These are phyloP conservation scores for Crocodylus rhombifer DNA, from an alignment of 2,797 vertebrate species.

Conservation along the genomic window DNA sequence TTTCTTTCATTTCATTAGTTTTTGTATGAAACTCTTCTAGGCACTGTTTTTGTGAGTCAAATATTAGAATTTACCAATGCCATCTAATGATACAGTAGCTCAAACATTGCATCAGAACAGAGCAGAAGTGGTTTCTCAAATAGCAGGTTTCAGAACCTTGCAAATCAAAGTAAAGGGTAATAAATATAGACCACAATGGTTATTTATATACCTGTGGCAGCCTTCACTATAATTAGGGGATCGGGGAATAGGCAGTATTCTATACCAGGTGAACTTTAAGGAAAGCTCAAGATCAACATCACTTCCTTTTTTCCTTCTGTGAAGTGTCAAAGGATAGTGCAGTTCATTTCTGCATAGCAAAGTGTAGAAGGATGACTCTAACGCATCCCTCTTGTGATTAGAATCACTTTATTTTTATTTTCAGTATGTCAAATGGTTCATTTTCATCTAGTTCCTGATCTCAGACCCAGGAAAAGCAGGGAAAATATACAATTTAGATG, in stretches of 20 bases:
- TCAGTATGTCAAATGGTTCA: background rate
- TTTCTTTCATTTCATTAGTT: background rate
- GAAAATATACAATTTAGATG: background rate
- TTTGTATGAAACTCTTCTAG: background rate
- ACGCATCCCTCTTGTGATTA: background rate
- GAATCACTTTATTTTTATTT: background rate
- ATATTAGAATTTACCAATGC: background rate
- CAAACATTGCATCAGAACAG: background rate
- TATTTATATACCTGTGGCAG: background rate
- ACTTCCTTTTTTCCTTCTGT: background rate
- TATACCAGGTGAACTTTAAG: background rate
- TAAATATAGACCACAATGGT: accelerated
- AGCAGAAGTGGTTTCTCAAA: no score
- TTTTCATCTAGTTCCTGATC: background rate
- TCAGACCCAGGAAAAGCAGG: background rate
- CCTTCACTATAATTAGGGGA: background rate
- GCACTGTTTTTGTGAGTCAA: no score
- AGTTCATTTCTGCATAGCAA: background rate
- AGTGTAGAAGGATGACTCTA: background rate
- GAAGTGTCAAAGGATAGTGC: background rate
- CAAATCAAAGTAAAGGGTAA: background rate
- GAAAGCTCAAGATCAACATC: background rate
- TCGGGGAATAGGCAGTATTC: background rate
- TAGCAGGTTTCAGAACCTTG: background rate
- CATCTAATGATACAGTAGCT: background rate